These are phyloP conservation scores for Macropis europaea DNA, from an alignment of 2,888 invertebrate genomes.

Conservation along the genomic window DNA sequence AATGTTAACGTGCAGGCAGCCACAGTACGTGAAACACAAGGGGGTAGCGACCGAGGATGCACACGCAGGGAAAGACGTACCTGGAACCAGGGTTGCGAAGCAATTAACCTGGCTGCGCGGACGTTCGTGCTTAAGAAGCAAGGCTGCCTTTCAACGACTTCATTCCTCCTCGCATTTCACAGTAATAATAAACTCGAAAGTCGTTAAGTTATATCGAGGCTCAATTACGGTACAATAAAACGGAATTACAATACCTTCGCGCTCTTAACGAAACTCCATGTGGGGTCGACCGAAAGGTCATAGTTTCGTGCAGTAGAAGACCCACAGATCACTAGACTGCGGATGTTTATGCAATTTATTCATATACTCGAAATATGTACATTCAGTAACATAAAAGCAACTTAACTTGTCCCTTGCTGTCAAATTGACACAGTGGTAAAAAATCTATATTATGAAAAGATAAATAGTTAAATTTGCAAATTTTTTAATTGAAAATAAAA, in stretches of 20 bases:
- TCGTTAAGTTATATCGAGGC: conserved; percentile 55
- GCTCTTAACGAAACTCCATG: conserved; percentile 20
- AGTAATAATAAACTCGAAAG: conserved; percentile 57
- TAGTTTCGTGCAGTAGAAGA: not conserved
- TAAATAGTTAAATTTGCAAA: too few species aligned
- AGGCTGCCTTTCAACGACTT: conserved; percentile 41
- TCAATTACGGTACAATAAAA: conserved; percentile 43
- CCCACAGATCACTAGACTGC: too few species aligned
- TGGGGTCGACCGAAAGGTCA: not conserved
- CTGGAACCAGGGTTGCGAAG: conserved; percentile 44
- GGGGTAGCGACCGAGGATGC: not conserved
- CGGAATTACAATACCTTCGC: conserved; percentile 22
- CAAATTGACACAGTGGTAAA: too few species aligned
- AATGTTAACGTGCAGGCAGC: not conserved
- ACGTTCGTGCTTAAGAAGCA: conserved; percentile 49
- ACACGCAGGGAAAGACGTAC: conserved; percentile 43
- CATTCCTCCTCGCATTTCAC: conserved; percentile 40
- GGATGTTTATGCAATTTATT: too few species aligned
- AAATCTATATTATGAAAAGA: too few species aligned
- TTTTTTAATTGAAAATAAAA: too few species aligned
- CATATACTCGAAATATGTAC: too few species aligned
- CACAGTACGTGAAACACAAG: not conserved
- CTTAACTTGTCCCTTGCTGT: too few species aligned
- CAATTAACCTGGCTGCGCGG: conserved; percentile 51
- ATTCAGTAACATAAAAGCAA: too few species aligned